Percentiles rank a stretch among this genome's conserved stretches.
Evolutionary conservation across 2,888 invertebrate genomes (phyloP).

Genomic region (Limnephilus marmoratus): DNA sequence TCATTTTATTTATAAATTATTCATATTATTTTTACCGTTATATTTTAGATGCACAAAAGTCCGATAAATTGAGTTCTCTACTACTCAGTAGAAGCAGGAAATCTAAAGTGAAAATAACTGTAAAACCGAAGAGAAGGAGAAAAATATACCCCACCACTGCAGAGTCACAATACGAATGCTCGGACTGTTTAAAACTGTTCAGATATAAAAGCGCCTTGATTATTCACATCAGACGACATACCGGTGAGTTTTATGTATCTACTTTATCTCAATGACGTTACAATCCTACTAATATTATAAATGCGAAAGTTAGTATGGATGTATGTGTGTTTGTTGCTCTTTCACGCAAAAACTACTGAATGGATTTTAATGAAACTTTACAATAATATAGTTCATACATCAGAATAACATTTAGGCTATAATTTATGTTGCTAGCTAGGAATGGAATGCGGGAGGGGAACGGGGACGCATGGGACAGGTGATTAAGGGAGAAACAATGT

Average conservation of each 20-base stretch:
- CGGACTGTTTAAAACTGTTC: conserved; percentile 43
- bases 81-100: neutral
- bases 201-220: conserved; percentile 38
- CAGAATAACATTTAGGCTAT: too few relatives aligned
- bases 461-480: too few relatives aligned
- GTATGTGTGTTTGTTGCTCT: too few relatives aligned
- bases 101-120: neutral
- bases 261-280: too few relatives aligned
- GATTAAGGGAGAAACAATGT: too few relatives aligned
- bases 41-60: neutral
- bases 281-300: too few relatives aligned
- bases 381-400: too few relatives aligned
- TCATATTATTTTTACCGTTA: neutral
- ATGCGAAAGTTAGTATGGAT: too few relatives aligned
- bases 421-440: too few relatives aligned
- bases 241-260: conserved; percentile 37
- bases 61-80: neutral
- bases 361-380: too few relatives aligned
- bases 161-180: neutral
- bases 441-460: too few relatives aligned
- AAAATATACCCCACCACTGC: neutral
- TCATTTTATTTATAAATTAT: neutral
- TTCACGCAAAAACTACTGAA: too few relatives aligned
- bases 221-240: conserved; percentile 54
- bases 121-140: neutral